Base-by-base conservation (phyloP, 2,113 vertebrate species). In the Hyla sarda region DNA sequence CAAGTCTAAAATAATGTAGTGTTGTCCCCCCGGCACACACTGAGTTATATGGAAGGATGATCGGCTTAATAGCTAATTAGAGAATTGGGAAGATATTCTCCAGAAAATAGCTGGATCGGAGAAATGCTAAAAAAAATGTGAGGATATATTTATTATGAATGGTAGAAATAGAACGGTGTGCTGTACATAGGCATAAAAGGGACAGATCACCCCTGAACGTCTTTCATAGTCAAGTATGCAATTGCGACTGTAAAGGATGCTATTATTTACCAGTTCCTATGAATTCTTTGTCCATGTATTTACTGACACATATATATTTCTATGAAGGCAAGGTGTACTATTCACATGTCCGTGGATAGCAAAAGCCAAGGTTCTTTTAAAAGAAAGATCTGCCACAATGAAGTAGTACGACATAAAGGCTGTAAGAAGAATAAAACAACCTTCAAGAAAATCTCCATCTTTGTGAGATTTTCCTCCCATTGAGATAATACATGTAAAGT, bases 1-100 rank as follows among this genome's bases (percentile, higher is more conserved):
- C 58, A 78, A 32, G 28, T 78, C 45, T 78, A 69, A 56, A 86
- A 72, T 54, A 81, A 86, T 73, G 65, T 25, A 72, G 34, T 60
- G 62, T 80, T 67, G 34, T 60, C 73, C 84, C 76, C 82, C 65
- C n/a, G 65, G 34, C 67, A 73, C 52, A 48, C 34, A 48, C 34
- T 69, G 67, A 73, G 65, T 86, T 86, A 81, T 50, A 86, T 81
- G 84, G 84, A 86, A 86, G 84, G 62, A 73, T 86, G 84, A 86
- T 81, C 77, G 72, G 84, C 84, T 81, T 86, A 86, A 86, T 81
- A 86, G 84, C 84, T 86, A 86, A 81, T 86, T 86, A 86, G 67
- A 52, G 77, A 86, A 81, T 78, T 81, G 84, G 34, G 77, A 81
- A 81, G 50, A 23, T 73, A 86, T 73, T 81, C 77, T 86, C 77